These are phyloP conservation scores for Vanessa atalanta DNA, from an alignment of 1,140 invertebrate genomes.

Conservation along the genomic window DNA sequence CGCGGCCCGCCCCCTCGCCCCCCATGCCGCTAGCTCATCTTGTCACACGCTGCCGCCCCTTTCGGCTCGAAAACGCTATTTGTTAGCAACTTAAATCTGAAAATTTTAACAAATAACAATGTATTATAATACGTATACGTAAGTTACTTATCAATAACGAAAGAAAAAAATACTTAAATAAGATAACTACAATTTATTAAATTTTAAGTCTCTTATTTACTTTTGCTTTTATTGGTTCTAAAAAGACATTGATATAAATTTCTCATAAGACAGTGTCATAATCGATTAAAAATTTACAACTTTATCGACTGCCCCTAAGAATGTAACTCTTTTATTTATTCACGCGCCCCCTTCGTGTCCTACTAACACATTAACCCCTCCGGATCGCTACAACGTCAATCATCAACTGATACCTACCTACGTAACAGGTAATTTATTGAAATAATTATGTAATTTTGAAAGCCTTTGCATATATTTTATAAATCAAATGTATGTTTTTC, in stretches of 20 bases:
- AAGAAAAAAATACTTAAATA: no score
- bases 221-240: no score
- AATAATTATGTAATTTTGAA: no score
- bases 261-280: background rate
- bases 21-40: slow-evolving; percentile 78
- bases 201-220: no score
- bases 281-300: background rate
- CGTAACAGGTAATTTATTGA: background rate
- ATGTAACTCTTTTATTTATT: slow-evolving; percentile 28
- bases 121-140: background rate
- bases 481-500: no score
- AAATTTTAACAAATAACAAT: slow-evolving; percentile 2
- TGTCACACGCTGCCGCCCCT: slow-evolving; percentile 58
- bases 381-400: background rate
- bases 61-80: slow-evolving; percentile 30
- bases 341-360: slow-evolving; percentile 19
- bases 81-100: slow-evolving; percentile 8
- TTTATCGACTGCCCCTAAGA: slow-evolving; percentile 15
- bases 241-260: no score
- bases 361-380: slow-evolving; percentile 25
- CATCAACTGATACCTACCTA: background rate
- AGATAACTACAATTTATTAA: no score
- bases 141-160: no score
- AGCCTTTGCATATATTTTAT: no score
- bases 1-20: slow-evolving; percentile 83